Evolutionary conservation across 1,140 invertebrate species (phyloP), one percentile per base, ranked within the genome.

Genomic region (Eupristina koningsbergeri): DNA sequence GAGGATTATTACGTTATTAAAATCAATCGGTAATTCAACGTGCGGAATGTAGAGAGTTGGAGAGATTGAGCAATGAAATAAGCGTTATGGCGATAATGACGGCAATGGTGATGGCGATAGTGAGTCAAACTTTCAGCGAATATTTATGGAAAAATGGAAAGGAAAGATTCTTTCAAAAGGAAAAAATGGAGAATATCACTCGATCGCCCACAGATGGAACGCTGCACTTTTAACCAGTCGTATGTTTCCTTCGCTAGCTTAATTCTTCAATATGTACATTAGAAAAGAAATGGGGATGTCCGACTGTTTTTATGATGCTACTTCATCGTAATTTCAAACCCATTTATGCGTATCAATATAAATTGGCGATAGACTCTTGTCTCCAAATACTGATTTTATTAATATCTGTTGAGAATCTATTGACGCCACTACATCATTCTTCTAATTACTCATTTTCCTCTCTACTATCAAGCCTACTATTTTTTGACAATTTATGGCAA

Each of bases 241-340:
- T 79, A 63, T 83, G 75, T 73, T 79, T 53, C 71, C 83, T 77
- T 31, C 41, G 11, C 13, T 58, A 29, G 83, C 80, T 84, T 84
- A 84, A 80, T 84, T 80, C 64, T 80, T 77, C 83, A 84, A 80
- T 84, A 84, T 84, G 71, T 58, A 80, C 45, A 47, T 50, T 84
- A 58, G 75, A 79, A 80, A 36, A 74, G 11, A 45, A 11, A 45
- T 11, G 41, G 6, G 6, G 41, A 11, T 11, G 17, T 67, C 36
- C 22, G 34, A 15, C 17, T 0, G 45, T 58, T 17, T 53, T 3
- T 17, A n/a, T 19, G 58, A 45, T 53, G 36, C 45, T 29, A 15
- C 82, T 84, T 64, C 69, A 64, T 29, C 50, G 75, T 79, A 78
- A 83, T 79, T 71, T 61, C 17, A n/a, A 34, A 15, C 0, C 83